phyloP scores from a whole-genome alignment of 2,888 invertebrate species.

The Ypsolopha scabrella region DNA sequence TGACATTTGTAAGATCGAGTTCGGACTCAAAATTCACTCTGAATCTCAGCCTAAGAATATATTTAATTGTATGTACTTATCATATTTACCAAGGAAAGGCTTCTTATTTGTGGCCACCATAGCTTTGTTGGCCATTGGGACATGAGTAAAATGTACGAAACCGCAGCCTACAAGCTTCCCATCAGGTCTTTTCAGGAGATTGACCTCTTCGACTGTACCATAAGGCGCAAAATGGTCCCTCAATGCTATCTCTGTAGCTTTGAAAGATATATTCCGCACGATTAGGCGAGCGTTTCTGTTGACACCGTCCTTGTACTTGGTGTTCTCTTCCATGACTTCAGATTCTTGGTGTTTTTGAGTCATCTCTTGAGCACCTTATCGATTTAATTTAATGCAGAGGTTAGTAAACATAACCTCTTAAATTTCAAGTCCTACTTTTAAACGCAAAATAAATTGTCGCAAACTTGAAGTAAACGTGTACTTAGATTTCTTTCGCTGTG shows the following conservation, averaged over 20 bases:
- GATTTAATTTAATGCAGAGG: too few species aligned
- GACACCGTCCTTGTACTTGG: slow-evolving; percentile 34
- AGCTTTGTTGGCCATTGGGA: slow-evolving; percentile 85
- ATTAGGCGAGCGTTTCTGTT: slow-evolving; percentile 71
- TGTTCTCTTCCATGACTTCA: slow-evolving; percentile 7
- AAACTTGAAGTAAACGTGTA: too few species aligned
- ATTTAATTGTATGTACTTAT: neutral
- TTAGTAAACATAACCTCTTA: slow-evolving; percentile 2
- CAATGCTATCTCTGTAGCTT: slow-evolving; percentile 80
- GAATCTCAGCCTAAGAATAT: too few species aligned
- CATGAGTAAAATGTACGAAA: slow-evolving; percentile 85
- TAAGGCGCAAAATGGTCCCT: slow-evolving; percentile 77
- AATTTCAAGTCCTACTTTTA: neutral
- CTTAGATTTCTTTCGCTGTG: too few species aligned
- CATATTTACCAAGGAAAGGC: slow-evolving; percentile 66
- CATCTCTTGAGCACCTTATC: neutral
- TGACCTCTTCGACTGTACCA: slow-evolving; percentile 82
- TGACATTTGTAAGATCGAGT: too few species aligned
- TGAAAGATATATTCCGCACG: slow-evolving; percentile 76
- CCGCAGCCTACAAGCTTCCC: slow-evolving; percentile 88
- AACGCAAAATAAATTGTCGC: too few species aligned
- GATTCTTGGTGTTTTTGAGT: neutral
- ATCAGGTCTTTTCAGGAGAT: slow-evolving; percentile 78
- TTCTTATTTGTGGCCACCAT: slow-evolving; percentile 76
- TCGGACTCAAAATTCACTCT: too few species aligned